Conservation (phyloP, 2,797 vertebrate species). For the Perodicticus potto region DNA sequence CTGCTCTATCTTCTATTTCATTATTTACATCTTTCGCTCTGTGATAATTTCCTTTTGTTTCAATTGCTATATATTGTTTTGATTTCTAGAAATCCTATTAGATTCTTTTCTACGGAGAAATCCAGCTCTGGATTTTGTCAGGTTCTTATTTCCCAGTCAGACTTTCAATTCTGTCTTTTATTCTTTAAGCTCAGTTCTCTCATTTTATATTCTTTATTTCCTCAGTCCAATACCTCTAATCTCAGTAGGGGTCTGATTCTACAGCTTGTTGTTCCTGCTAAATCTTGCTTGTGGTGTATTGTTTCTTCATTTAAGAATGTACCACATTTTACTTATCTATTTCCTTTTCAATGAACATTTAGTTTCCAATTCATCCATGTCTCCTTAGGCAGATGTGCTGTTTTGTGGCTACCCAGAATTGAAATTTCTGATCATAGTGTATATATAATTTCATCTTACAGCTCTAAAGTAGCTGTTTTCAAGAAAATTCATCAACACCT, state of each 20-base stretch:
- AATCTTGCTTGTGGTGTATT: neutral
- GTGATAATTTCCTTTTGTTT: neutral
- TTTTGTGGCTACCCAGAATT: neutral
- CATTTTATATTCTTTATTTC: neutral
- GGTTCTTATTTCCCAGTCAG: neutral
- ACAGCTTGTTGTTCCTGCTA: neutral
- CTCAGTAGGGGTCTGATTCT: neutral
- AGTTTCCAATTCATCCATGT: neutral
- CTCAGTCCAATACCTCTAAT: neutral
- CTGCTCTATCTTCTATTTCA: neutral
- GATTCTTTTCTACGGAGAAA: neutral
- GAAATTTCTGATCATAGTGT: neutral
- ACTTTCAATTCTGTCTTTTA: neutral
- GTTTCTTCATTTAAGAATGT: neutral
- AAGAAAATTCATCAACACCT: constrained; percentile 1
- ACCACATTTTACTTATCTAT: neutral
- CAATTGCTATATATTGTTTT: neutral
- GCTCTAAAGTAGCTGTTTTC: neutral
- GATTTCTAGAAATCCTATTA: constrained; percentile 1
- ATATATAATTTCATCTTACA: neutral
- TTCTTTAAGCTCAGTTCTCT: neutral
- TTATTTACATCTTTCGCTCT: constrained; percentile 16
- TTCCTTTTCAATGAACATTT: neutral
- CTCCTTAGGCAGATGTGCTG: neutral
- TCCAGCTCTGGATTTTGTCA: neutral